These are phyloP conservation scores for Gymnoscopelus microlampas DNA, from an alignment of 2,797 vertebrate species.

Conservation along the genomic window DNA sequence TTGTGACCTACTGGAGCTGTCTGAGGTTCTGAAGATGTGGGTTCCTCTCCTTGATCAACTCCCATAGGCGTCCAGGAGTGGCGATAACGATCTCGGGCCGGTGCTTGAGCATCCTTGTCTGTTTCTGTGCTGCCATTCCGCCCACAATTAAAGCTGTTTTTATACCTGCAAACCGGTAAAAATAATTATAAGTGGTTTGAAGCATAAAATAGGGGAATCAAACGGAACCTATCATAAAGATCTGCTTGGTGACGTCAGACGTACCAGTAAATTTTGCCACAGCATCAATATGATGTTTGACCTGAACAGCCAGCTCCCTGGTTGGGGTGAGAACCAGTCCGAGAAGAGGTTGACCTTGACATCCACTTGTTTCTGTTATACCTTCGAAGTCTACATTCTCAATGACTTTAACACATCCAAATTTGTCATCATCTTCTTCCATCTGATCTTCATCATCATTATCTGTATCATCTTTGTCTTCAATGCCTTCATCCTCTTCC, in stretches of 20 bases:
- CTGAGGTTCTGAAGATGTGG: slow-evolving; percentile 89
- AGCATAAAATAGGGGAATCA: too few species aligned
- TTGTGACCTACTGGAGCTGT: slow-evolving; percentile 84
- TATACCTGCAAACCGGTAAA: slow-evolving; percentile 82
- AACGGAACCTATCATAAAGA: too few species aligned
- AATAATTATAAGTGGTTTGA: neutral
- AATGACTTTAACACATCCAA: slow-evolving; percentile 71
- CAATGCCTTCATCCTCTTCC: slow-evolving; percentile 34
- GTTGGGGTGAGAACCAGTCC: slow-evolving; percentile 95
- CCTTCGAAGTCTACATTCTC: slow-evolving; percentile 59
- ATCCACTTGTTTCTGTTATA: neutral
- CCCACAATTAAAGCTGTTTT: slow-evolving; percentile 92
- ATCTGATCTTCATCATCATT: slow-evolving; percentile 28
- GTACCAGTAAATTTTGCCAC: slow-evolving; percentile 91
- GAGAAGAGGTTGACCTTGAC: slow-evolving; percentile 82
- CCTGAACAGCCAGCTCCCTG: slow-evolving; percentile 95
- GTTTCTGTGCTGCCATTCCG: slow-evolving; percentile 95
- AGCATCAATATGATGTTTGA: slow-evolving; percentile 97
- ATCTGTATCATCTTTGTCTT: slow-evolving; percentile 28
- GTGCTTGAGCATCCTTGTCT: slow-evolving; percentile 87
- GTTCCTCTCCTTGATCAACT: slow-evolving; percentile 90
- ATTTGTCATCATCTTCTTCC: slow-evolving; percentile 38
- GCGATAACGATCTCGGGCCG: slow-evolving; percentile 93
- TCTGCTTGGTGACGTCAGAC: slow-evolving; percentile 14
- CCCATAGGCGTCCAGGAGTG: slow-evolving; percentile 96